phyloP scores from a whole-genome alignment of 2,113 vertebrate species.

The Aspidoscelis tigris region DNA sequence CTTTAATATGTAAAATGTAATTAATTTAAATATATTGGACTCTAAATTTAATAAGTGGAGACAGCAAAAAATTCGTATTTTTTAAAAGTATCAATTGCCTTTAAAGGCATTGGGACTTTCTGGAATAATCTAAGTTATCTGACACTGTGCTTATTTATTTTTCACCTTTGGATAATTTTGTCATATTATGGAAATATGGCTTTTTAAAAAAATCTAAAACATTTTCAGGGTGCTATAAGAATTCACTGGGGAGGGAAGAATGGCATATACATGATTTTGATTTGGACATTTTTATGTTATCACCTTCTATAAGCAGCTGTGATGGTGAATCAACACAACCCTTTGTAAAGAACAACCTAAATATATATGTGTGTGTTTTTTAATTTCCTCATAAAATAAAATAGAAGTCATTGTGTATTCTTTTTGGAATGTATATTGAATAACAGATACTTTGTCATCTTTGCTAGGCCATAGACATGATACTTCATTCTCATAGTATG shows the following conservation, averaged over 20 bases:
- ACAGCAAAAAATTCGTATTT: neutral
- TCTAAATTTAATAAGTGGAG: neutral
- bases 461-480: constrained; percentile 5
- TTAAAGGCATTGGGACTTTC: neutral
- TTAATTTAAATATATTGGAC: too few species aligned
- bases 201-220: constrained; percentile 48
- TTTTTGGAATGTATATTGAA: constrained; percentile 62
- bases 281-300: constrained; percentile 52
- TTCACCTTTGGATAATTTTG: constrained; percentile 38
- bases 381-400: constrained; percentile 74
- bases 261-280: constrained; percentile 8
- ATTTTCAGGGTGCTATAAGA: constrained; percentile 52
- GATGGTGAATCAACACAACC: constrained; percentile 49
- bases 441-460: constrained; percentile 51
- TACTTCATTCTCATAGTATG: neutral
- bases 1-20: constrained; percentile 4
- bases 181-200: constrained; percentile 39
- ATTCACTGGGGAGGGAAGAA: constrained; percentile 10
- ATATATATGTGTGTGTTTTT: constrained; percentile 72
- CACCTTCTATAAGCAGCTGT: constrained; percentile 47
- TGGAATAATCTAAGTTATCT: constrained; percentile 20
- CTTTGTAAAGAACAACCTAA: constrained; percentile 73
- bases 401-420: constrained; percentile 75
- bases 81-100: constrained; percentile 21
- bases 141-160: constrained; percentile 44